Base-by-base conservation (phyloP, 2,888 invertebrate species). In the Fabriciana adippe region DNA sequence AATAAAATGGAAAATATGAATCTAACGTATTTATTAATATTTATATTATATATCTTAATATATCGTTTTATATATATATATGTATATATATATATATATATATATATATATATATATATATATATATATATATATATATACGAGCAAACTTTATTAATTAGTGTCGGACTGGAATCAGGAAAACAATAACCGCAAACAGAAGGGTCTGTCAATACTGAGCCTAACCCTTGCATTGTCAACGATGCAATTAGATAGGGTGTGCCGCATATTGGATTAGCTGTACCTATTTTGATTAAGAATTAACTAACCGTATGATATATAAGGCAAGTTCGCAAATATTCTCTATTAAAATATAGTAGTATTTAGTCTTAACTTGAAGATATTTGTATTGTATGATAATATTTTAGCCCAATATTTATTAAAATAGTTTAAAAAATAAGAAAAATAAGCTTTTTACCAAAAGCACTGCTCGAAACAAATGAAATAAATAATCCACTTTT, bases 161-260 rank as follows among this genome's bases (percentile, higher is more conserved):
- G 84, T 81, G 76, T 78, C 79, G 77, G 84, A 79, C 82, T 79
- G 81, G 83, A 88, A 86, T 87, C 85, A 87, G 83, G 88, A 86
- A 89, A 90, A 90, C 89, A 90, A 90, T 90, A 90, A 90, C 87
- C 84, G 83, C 87, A 87, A 88, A 87, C 85, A 87, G 86, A 87
- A 88, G 89, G 90, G 85, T 84, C 86, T 87, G 89, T 87, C 87
- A 89, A 88, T 86, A 88, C 50, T 81, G 11, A 41, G 35, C 79
- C 79, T 79, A 81, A 83, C 88, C 81, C 88, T 85, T 84, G 69
- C 67, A 67, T 81, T 82, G 84, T 83, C 79, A 77, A 78, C 67
- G 79, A 79, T 81, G 79, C 80, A 84, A 85, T 86, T 82, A 86
- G 79, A 81, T 78, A 77, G 65, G 73, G 75, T 73, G 73, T 70